Base-by-base conservation (phyloP, 2,797 vertebrate species). In the Anguilla pacifica region DNA sequence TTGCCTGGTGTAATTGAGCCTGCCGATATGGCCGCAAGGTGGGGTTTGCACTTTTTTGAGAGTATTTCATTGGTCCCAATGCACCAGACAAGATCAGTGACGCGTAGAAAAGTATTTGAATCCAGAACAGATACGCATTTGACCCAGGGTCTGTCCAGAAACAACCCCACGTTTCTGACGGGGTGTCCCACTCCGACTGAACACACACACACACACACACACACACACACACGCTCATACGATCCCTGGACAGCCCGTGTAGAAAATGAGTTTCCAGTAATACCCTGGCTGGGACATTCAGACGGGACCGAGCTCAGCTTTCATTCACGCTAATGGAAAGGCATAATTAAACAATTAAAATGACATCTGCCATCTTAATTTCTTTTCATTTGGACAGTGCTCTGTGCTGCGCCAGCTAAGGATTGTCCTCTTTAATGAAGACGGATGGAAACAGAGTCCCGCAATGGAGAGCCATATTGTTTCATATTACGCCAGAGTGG, bases 361-460 rank as follows among this genome's bases (percentile, higher is more conserved):
- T 87, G 92, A 94, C 96, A 97, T 96, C 94, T 96, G 95, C 93
- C 93, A 88, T 87, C 92, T 91, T 95, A 93, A 96, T 96, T 96
- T 92, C 77, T 93, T 95, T 96, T 95, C 95, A 96, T 96, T 96
- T 92, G 92, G 88, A n/a, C 87, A 93, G 92, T 93, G 93, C 92
- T 93, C 89, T 77, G 90, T 90, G 91, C 91, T 92, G 91, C 92
- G 89, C 91, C 91, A 86, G 89, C 90, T 91, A 92, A 92, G 88
- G 90, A 93, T 95, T 91, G 94, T 94, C 94, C 95, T 91, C 94
- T 96, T 95, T 94, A 96, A 96, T 96, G 94, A 94, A 93, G 92
- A 89, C 87, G 89, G 89, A 93, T 90, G 90, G 93, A 92, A 93
- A 94, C 94, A 90, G 91, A 89, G 95, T 55, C 77, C 64, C 22